These are phyloP conservation scores for Catajapyx aquilonaris DNA, from an alignment of 1,140 invertebrate species.

Conservation along the genomic window DNA sequence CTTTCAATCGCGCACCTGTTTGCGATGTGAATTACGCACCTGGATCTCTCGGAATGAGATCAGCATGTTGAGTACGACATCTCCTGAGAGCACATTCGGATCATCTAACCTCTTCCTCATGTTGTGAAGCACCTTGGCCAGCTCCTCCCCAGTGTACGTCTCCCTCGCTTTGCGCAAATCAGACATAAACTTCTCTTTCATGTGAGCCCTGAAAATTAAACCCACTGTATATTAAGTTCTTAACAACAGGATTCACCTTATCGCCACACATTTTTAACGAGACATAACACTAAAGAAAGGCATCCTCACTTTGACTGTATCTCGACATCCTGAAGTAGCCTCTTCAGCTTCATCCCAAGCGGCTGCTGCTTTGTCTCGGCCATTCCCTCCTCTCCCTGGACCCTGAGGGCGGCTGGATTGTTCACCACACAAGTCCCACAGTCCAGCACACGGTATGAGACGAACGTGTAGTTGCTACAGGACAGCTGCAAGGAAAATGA, in stretches of 20 bases:
- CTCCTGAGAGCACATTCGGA: constrained; percentile 84
- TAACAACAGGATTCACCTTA: constrained; percentile 3
- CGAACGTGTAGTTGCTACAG: constrained; percentile 65
- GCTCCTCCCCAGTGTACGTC: constrained; percentile 59
- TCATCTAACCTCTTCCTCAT: constrained; percentile 88
- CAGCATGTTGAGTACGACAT: constrained; percentile 81
- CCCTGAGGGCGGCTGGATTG: constrained; percentile 37
- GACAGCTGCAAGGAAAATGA: constrained; percentile 44
- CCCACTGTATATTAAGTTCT: constrained; percentile 3
- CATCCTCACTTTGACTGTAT: constrained; percentile 61
- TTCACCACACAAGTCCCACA: constrained; percentile 49
- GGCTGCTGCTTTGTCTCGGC: constrained; percentile 40
- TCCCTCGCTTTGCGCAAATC: constrained; percentile 88
- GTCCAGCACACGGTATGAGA: constrained; percentile 63
- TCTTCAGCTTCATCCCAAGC: constrained; percentile 49
- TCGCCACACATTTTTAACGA: not conserved
- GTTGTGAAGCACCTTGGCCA: constrained; percentile 64
- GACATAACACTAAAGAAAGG: not conserved
- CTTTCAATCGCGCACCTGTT: no score
- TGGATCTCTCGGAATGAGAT: constrained; percentile 82
- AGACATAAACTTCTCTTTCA: constrained; percentile 91
- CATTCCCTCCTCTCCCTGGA: constrained; percentile 31
- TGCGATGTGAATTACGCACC: constrained; percentile 18
- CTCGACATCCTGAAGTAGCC: constrained; percentile 79
- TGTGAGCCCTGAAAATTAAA: constrained; percentile 53